Percentiles rank a stretch among this genome's conserved stretches.
Evolutionary conservation across 1,140 invertebrate genomes (phyloP).

Genomic region (Rhagoletis pomonella): DNA sequence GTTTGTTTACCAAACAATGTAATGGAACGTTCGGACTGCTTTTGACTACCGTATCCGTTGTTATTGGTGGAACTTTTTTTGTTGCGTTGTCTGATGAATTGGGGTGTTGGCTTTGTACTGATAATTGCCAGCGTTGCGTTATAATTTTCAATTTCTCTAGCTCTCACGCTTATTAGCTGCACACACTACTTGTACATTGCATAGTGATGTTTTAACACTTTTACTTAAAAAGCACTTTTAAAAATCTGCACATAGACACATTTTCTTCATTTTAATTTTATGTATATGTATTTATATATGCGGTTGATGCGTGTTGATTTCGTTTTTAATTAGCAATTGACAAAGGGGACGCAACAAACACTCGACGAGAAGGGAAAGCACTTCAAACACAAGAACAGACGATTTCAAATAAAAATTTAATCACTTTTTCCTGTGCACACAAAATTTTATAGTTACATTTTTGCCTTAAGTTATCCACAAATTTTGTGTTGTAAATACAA

Average conservation of each 20-base stretch:
- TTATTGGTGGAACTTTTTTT: neutral
- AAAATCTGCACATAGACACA: neutral
- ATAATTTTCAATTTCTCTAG: slow-evolving; percentile 10
- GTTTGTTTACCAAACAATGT: slow-evolving; percentile 51
- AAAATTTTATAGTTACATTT: neutral
- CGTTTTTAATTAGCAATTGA: slow-evolving; percentile 2
- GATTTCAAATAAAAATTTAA: neutral
- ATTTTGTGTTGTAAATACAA: neutral
- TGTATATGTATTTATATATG: slow-evolving; percentile 24
- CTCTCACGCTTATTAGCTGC: neutral
- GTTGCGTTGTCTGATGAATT: slow-evolving; percentile 29
- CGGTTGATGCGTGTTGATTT: slow-evolving; percentile 7
- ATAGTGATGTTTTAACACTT: neutral
- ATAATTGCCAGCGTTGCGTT: slow-evolving; percentile 32
- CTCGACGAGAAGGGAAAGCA: neutral
- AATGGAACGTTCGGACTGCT: neutral
- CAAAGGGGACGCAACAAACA: neutral
- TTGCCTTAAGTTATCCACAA: neutral
- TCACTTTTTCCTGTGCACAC: neutral
- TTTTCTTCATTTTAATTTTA: slow-evolving; percentile 5
- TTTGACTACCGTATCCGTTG: neutral
- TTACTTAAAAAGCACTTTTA: neutral
- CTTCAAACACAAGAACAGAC: neutral
- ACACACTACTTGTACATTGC: slow-evolving; percentile 1
- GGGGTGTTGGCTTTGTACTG: slow-evolving; percentile 41